Percentiles rank a stretch among this genome's conserved stretches.
Conservation (phyloP, 1,140 invertebrate species). For the Caenorhabditis remanei region DNA sequence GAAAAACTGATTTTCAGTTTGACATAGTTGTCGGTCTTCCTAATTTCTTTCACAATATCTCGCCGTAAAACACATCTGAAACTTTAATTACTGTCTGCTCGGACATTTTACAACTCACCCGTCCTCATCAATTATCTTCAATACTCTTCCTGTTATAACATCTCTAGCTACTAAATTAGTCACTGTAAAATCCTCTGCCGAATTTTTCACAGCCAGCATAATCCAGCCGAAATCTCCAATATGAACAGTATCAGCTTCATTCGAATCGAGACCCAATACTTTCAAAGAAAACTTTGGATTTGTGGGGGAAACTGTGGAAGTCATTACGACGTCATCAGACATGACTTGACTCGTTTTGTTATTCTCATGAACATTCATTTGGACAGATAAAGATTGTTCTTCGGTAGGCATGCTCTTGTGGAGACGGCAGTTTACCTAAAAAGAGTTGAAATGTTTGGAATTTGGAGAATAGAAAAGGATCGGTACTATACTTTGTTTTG, state of each 20-base stretch:
- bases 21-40: constrained; percentile 13
- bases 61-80: constrained; percentile 11
- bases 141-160: neutral
- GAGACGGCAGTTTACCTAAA: constrained; percentile 36
- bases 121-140: constrained; percentile 33
- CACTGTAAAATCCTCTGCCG: constrained; percentile 29
- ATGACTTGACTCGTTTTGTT: constrained; percentile 43
- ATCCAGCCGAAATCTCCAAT: constrained; percentile 47
- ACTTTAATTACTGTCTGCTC: neutral
- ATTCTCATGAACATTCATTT: constrained; percentile 46
- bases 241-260: constrained; percentile 16
- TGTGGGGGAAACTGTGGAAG: neutral
- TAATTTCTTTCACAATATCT: constrained; percentile 31
- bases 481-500: no score
- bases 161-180: constrained; percentile 11
- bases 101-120: neutral
- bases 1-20: constrained; percentile 53
- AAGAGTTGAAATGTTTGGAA: neutral
- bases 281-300: constrained; percentile 32
- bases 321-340: constrained; percentile 3
- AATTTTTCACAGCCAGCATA: neutral
- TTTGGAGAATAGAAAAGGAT: no score
- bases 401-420: constrained; percentile 8
- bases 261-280: constrained; percentile 7
- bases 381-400: constrained; percentile 10